These are phyloP conservation scores for Lysiphlebus fabarum DNA, from an alignment of 1,140 invertebrate genomes.

Conservation along the genomic window DNA sequence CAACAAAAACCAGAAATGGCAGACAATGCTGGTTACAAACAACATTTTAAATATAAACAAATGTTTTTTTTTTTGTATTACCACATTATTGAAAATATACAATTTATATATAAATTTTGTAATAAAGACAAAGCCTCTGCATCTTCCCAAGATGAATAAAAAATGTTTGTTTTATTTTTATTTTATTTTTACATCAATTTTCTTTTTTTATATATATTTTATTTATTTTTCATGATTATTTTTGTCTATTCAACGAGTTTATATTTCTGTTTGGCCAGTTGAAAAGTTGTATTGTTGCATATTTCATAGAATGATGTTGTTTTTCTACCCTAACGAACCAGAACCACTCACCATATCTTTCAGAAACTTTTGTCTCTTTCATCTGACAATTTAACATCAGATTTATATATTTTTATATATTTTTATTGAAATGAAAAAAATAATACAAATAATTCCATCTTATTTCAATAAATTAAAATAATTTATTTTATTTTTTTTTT, in stretches of 20 bases:
- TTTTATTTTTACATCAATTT: constrained; percentile 18
- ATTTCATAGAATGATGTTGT: constrained; percentile 36
- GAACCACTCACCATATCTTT: constrained; percentile 15
- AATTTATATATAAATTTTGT: constrained; percentile 19
- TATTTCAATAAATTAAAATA: no score
- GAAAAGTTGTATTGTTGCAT: constrained; percentile 34
- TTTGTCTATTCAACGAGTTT: constrained; percentile 19
- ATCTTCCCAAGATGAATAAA: constrained; percentile 6
- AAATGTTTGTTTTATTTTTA: constrained; percentile 11
- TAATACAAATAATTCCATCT: no score
- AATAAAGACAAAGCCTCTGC: constrained; percentile 25
- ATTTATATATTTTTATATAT: no score
- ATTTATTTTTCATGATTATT: constrained; percentile 9
- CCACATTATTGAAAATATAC: constrained; percentile 10
- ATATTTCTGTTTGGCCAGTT: neutral
- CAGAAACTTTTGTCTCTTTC: constrained; percentile 16
- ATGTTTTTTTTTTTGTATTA: constrained; percentile 6
- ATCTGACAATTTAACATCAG: no score
- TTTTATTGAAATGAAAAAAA: no score
- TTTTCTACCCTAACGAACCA: constrained; percentile 38
- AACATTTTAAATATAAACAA: neutral
- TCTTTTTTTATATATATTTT: neutral
- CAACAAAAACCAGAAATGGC: constrained; percentile 32
- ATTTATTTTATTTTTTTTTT: no score
- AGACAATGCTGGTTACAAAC: constrained; percentile 28